These are phyloP conservation scores for Morpho deidamia DNA, from an alignment of 2,888 invertebrate species.

Conservation along the genomic window DNA sequence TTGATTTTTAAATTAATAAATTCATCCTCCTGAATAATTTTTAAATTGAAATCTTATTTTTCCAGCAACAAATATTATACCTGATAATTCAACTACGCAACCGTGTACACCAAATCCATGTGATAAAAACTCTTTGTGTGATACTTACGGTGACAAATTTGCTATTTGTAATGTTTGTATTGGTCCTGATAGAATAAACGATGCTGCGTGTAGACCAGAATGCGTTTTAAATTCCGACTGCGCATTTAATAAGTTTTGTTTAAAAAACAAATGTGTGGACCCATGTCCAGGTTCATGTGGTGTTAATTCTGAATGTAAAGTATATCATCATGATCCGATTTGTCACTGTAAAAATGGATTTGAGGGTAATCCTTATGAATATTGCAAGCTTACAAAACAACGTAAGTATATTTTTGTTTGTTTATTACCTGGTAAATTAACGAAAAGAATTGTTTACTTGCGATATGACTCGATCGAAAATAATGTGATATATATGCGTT, in stretches of 20 bases:
- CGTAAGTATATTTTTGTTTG: conserved; percentile 55
- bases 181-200: conserved; percentile 81
- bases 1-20: not conserved
- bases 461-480: too few species aligned
- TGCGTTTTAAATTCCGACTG: conserved; percentile 90
- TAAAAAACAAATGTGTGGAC: conserved; percentile 85
- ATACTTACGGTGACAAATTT: conserved; percentile 84
- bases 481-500: too few species aligned
- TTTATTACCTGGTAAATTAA: not conserved
- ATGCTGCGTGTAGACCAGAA: conserved; percentile 88
- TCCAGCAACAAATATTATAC: conserved; percentile 70
- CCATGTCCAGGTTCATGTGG: conserved; percentile 90
- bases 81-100: conserved; percentile 80
- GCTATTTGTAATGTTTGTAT: conserved; percentile 89
- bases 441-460: too few species aligned
- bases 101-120: conserved; percentile 90
- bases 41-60: conserved; percentile 23
- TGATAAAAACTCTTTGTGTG: conserved; percentile 82
- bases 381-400: conserved; percentile 79
- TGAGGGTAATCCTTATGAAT: conserved; percentile 87
- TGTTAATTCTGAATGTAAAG: conserved; percentile 83
- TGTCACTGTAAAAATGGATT: conserved; percentile 84
- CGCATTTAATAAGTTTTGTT: conserved; percentile 86
- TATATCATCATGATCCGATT: conserved; percentile 85
- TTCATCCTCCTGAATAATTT: not conserved